Percentiles rank a stretch among this genome's conserved stretches.
Evolutionary conservation across 2,113 vertebrate species (phyloP).

Genomic region (Copsychus sechellarum): DNA sequence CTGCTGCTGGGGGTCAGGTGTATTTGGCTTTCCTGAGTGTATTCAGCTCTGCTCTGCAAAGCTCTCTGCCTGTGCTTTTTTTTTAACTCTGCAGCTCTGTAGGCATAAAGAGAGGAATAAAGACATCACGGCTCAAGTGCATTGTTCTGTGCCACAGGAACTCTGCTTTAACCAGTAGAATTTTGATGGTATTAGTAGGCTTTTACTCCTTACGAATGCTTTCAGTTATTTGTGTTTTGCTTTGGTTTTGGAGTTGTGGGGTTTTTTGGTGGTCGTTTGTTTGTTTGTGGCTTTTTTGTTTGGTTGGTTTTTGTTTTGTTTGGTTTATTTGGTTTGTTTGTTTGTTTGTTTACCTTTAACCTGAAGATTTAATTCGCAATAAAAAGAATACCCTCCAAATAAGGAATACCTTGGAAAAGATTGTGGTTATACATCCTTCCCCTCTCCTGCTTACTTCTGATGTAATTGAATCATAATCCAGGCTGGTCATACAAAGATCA

Average conservation of each 20-base stretch:
- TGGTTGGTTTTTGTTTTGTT: not conserved
- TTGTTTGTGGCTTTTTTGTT: not conserved
- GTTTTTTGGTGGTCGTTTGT: not conserved
- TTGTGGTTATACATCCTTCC: not conserved
- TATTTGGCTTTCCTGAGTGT: not conserved
- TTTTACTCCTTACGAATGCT: not conserved
- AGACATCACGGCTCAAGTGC: not conserved
- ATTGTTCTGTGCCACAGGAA: not conserved
- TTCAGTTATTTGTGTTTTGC: not conserved
- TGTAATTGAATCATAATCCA: not conserved
- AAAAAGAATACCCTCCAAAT: not conserved
- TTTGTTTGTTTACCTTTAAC: not conserved
- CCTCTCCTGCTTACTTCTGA: not conserved
- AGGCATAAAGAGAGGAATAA: not conserved
- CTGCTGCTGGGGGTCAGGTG: not conserved
- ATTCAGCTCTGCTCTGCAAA: not conserved
- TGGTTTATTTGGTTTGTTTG: not conserved
- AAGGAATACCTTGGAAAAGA: not conserved
- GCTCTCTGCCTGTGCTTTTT: not conserved
- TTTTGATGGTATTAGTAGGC: not conserved
- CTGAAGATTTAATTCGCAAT: not conserved
- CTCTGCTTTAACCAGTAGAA: not conserved
- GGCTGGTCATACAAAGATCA: not conserved
- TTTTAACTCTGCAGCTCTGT: not conserved
- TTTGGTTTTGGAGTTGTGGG: not conserved